phyloP scores from a whole-genome alignment of 2,888 invertebrate species.

The Elegia similella region DNA sequence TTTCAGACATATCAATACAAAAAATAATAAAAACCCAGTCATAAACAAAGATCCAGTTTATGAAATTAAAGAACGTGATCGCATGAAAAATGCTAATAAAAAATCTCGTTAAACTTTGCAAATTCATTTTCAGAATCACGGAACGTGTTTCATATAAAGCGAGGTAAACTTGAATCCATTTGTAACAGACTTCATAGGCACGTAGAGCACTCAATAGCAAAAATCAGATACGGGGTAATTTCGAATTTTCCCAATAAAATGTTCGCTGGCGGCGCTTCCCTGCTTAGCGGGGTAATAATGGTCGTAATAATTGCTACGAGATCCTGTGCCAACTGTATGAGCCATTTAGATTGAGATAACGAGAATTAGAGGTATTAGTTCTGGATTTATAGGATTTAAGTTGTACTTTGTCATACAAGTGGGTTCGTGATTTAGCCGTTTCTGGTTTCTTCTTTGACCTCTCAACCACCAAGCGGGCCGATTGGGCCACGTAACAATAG shows the following conservation, averaged over 20 bases:
- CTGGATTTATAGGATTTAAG: conserved; percentile 17
- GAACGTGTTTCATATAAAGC: conserved; percentile 48
- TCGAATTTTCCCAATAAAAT: conserved; percentile 70
- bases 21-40: not conserved
- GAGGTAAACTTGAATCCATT: conserved; percentile 48
- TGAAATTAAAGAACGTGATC: conserved; percentile 13
- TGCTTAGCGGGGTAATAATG: conserved; percentile 50
- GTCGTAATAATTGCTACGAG: conserved; percentile 64
- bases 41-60: conserved; percentile 13
- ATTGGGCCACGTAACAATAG: too few species aligned
- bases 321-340: conserved; percentile 52
- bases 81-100: conserved; percentile 29
- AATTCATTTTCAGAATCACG: conserved; percentile 40
- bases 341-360: conserved; percentile 72
- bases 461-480: too few species aligned
- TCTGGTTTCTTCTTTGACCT: too few species aligned
- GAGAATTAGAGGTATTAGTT: conserved; percentile 27
- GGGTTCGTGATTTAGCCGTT: not conserved
- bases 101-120: conserved; percentile 47
- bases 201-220: conserved; percentile 55
- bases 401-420: conserved; percentile 3
- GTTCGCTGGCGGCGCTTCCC: conserved; percentile 57
- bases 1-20: not conserved
- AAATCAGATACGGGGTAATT: conserved; percentile 58
- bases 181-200: conserved; percentile 44